A percentile compares a stretch with the other conserved stretches of the same genome.
Conservation (phyloP, 92 coral and sea anemone species). For the Diadumene lineata region DNA sequence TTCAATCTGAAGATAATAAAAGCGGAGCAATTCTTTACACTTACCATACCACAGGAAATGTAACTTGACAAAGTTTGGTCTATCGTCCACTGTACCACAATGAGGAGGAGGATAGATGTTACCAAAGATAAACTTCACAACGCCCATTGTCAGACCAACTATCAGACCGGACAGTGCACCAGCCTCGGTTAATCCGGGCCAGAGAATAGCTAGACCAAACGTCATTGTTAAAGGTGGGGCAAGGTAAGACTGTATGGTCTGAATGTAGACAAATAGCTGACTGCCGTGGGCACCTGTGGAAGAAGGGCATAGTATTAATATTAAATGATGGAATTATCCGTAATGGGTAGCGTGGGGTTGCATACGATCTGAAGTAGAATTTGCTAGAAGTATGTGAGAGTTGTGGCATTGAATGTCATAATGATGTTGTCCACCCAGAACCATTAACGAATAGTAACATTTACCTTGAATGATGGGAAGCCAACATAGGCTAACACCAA, state of each 20-base stretch:
- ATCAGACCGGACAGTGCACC: conserved; percentile 79
- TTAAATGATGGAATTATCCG: too few relatives aligned
- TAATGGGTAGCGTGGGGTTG: too few relatives aligned
- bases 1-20: neutral
- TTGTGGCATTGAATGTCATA: too few relatives aligned
- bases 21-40: conserved; percentile 1
- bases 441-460: neutral
- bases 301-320: too few relatives aligned
- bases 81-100: conserved; percentile 77
- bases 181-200: conserved; percentile 87
- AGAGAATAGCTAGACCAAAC: conserved; percentile 85
- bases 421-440: too few relatives aligned
- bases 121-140: conserved; percentile 79
- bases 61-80: conserved; percentile 90
- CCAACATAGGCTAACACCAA: conserved; percentile 81
- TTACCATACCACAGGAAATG: conserved; percentile 96
- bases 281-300: neutral
- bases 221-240: conserved; percentile 95
- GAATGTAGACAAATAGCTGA: conserved; percentile 76
- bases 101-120: conserved; percentile 67
- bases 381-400: too few relatives aligned
- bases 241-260: conserved; percentile 91
- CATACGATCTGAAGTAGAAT: too few relatives aligned
- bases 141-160: conserved; percentile 76
- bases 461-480: conserved; percentile 88